Conservation (phyloP, 2,113 vertebrate genomes). For the Saccopteryx leptura region DNA sequence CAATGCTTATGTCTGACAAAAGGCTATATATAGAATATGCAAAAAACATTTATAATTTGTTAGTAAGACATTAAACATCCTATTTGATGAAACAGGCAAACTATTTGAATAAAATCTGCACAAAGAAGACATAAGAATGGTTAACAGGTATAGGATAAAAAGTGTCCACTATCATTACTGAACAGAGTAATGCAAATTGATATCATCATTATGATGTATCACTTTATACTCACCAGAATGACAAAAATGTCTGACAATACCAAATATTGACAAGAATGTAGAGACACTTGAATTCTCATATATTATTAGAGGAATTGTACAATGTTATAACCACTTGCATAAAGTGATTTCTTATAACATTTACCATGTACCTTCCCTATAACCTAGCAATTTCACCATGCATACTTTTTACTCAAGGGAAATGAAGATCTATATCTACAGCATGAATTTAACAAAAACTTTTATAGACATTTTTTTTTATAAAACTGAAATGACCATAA, state of each 20-base stretch:
- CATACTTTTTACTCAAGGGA: neutral
- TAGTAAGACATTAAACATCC: neutral
- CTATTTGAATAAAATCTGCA: neutral
- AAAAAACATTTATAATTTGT: neutral
- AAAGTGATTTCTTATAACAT: neutral
- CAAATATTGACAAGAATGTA: neutral
- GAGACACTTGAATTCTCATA: neutral
- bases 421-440: neutral
- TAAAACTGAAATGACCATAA: neutral
- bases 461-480: neutral
- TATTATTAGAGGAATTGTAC: neutral
- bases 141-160: neutral
- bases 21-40: neutral
- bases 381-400: neutral
- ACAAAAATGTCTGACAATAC: neutral
- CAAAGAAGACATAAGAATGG: neutral
- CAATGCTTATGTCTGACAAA: neutral
- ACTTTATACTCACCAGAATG: neutral
- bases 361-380: neutral
- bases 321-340: neutral
- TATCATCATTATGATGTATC: neutral
- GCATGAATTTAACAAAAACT: neutral
- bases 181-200: neutral
- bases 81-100: neutral
- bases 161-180: neutral